phyloP scores from a whole-genome alignment of 2,797 vertebrate species.

The Scomberomorus guttatus region DNA sequence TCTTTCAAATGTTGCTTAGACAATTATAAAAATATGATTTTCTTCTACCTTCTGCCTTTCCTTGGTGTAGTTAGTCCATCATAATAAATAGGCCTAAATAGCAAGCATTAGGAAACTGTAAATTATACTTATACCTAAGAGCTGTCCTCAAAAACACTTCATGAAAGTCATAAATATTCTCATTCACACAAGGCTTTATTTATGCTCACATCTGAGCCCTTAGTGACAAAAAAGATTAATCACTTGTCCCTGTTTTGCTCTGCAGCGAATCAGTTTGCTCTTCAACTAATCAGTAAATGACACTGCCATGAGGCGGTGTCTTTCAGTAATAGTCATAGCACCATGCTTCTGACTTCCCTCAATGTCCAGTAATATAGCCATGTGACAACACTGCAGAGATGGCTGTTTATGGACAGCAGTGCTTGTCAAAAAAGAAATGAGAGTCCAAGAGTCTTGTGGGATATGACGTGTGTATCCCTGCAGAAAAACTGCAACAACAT shows the following conservation, averaged over 20 bases:
- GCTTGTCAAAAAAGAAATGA: conserved; percentile 13
- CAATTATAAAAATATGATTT: conserved; percentile 60
- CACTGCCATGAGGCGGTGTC: conserved; percentile 6
- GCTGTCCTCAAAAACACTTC: conserved; percentile 42
- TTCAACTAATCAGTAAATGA: conserved; percentile 57
- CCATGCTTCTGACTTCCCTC: conserved; percentile 17
- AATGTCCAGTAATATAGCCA: not conserved
- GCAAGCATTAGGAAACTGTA: conserved; percentile 37
- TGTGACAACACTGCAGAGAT: not conserved
- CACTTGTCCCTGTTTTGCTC: conserved; percentile 70
- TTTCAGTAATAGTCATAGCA: conserved; percentile 5
- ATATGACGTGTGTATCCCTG: not conserved
- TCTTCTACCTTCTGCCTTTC: conserved; percentile 14
- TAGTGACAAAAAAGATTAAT: conserved; percentile 72
- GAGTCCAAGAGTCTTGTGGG: conserved; percentile 4
- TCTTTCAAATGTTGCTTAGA: conserved; percentile 44
- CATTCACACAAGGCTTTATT: conserved; percentile 64
- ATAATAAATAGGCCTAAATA: conserved; percentile 31
- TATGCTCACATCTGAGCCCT: conserved; percentile 83
- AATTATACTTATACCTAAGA: conserved; percentile 32
- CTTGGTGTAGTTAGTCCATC: conserved; percentile 26
- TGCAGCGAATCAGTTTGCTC: conserved; percentile 46
- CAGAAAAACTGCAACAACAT: conserved; percentile 20
- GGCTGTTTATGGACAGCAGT: conserved; percentile 1
- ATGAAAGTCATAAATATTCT: conserved; percentile 35